Evolutionary conservation across 2,113 vertebrate species (phyloP).

Genomic region (rat (Rattus norvegicus)): GRCr8 NC_086023.1:74113501-74114000

Average conservation of each 20-base stretch:
- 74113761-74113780: background rate
- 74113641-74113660: background rate
- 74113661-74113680: background rate
- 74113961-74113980: background rate
- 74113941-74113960: background rate
- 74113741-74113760: background rate
- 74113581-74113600: background rate
- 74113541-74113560: background rate
- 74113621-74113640: background rate
- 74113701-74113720: background rate
- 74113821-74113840: too few relatives aligned
- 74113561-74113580: too few relatives aligned
- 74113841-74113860: background rate
- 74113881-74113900: background rate
- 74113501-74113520: background rate
- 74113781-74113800: background rate
- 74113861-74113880: background rate
- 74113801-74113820: background rate
- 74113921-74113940: background rate
- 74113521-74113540: background rate
- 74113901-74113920: background rate
- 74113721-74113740: background rate
- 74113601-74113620: background rate
- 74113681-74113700: background rate
- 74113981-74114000: background rate